Base-by-base conservation (phyloP, 2,113 vertebrate species). In the Poeciliopsis prolifica region DNA sequence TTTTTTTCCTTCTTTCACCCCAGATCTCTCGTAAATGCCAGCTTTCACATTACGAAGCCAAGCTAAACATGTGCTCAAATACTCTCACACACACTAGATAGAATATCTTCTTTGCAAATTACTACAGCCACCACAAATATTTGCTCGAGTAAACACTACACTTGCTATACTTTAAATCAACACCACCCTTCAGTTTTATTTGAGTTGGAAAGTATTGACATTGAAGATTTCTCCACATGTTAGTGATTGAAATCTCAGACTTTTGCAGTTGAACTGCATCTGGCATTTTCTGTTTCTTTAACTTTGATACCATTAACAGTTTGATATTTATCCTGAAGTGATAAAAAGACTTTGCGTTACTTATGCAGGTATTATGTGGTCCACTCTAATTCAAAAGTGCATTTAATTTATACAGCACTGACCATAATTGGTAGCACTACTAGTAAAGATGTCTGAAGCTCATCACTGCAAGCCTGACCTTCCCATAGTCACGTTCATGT, bases 1-100 rank as follows among this genome's bases (percentile, higher is more conserved):
- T 24, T 90, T 90, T 92, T 88, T 88, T 89, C 76, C 88, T 91
- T 92, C 88, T 90, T 90, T 76, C 86, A 83, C 85, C 80, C 77
- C 58, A 79, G 78, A 89, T 91, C 85, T 80, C 17, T 75, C n/a
- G 68, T 84, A 85, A 89, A 92, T 89, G 85, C 85, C 85, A 86
- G 84, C 81, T 78, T 90, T 90, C 68, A 85, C 86, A 67, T 81
- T 44, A 26, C 11, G n/a, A 70, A 72, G 88, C 88, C 90, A 88
- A 89, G 78, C 62, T 44, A 88, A 85, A 87, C 84, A 92, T 8
- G 33, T 75, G 78, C 78, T 79, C 81, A 75, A 88, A 81, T 51
- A 81, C 60, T 48, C 14, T 80, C 74, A 33, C 77, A 73, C 61
- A 68, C 35, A 29, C 60, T 74, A 79, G 90, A 86, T 90, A 79